These are phyloP conservation scores for Platysteira castanea DNA, from an alignment of 2,113 vertebrate species.

Conservation along the genomic window DNA sequence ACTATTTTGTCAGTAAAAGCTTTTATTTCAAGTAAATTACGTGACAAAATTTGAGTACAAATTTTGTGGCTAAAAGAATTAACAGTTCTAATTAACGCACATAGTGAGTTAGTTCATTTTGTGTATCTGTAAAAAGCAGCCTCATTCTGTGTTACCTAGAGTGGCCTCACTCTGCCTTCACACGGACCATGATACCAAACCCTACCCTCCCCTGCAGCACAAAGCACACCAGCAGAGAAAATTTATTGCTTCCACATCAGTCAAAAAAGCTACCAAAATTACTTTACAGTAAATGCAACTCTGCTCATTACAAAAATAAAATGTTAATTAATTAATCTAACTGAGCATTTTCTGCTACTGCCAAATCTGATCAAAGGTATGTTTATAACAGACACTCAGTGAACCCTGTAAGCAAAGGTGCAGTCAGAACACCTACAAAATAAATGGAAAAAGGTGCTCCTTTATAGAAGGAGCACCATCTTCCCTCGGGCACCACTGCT, in stretches of 20 bases:
- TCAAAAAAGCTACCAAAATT: background rate
- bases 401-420: background rate
- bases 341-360: background rate
- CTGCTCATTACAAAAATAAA: background rate
- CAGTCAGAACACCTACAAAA: background rate
- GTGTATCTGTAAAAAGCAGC: background rate
- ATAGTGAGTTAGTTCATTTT: background rate
- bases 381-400: background rate
- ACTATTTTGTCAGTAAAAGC: background rate
- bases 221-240: background rate
- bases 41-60: background rate
- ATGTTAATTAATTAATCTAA: background rate
- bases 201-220: background rate
- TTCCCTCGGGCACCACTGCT: slow-evolving; percentile 76
- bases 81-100: background rate
- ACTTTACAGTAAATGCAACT: background rate
- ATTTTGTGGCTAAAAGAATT: background rate
- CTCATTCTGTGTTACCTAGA: background rate
- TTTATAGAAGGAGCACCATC: slow-evolving; percentile 73
- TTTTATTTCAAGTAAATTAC: background rate
- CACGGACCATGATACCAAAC: background rate
- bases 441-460: background rate
- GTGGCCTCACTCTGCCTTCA: background rate
- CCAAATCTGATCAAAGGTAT: background rate
- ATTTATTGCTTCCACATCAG: background rate